Conservation (phyloP, 2,888 invertebrate species). For the Melinaea marsaeus region DNA sequence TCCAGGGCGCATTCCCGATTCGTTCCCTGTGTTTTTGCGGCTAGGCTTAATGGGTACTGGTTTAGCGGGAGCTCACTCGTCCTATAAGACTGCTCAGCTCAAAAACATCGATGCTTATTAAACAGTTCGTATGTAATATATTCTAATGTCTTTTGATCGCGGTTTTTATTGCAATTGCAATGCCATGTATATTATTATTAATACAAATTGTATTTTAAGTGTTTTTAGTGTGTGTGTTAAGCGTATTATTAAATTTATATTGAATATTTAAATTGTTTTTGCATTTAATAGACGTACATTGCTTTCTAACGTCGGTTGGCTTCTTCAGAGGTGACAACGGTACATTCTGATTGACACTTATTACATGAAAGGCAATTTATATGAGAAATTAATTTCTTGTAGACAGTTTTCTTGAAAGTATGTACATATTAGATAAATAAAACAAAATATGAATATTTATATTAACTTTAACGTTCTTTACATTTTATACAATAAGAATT, state of each 20-base stretch:
- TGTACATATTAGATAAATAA: background rate
- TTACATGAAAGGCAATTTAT: background rate
- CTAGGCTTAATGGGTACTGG: slow-evolving; percentile 75
- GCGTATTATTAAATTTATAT: too few relatives aligned
- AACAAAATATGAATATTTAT: background rate
- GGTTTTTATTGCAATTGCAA: slow-evolving; percentile 16
- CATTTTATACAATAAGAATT: background rate
- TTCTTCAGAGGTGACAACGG: slow-evolving; percentile 9
- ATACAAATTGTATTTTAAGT: slow-evolving; percentile 2
- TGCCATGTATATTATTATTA: background rate
- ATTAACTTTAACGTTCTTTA: background rate
- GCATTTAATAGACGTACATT: background rate
- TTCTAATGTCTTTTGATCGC: slow-evolving; percentile 27
- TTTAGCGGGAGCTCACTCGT: slow-evolving; percentile 44
- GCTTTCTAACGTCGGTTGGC: background rate
- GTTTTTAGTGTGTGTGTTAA: background rate
- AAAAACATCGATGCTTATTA: slow-evolving; percentile 27
- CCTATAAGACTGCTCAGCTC: slow-evolving; percentile 23
- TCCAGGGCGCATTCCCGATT: slow-evolving; percentile 75
- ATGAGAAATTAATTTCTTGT: slow-evolving; percentile 6
- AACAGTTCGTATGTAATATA: slow-evolving; percentile 31
- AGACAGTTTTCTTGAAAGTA: background rate
- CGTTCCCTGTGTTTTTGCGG: slow-evolving; percentile 77
- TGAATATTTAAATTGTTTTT: background rate
- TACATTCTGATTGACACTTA: slow-evolving; percentile 15